These are phyloP conservation scores for Delphinapterus leucas DNA, from an alignment of 2,113 vertebrate species.

Conservation along the genomic window DNA sequence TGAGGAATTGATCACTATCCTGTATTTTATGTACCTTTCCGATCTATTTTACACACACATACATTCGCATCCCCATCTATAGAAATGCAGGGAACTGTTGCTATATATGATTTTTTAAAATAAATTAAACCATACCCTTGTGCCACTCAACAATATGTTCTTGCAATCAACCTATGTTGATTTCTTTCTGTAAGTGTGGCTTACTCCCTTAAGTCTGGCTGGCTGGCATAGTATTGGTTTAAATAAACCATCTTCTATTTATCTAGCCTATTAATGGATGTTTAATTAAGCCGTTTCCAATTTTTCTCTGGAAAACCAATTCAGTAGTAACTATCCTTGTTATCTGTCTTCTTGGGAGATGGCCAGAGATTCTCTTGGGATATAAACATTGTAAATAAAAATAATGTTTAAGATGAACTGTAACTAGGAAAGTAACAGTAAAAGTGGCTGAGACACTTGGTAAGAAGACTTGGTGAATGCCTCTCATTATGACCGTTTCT, in stretches of 20 bases:
- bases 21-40: background rate
- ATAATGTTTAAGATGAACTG: background rate
- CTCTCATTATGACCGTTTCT: background rate
- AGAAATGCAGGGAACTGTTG: background rate
- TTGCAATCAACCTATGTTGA: background rate
- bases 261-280: background rate
- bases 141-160: background rate
- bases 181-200: background rate
- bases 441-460: background rate
- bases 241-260: background rate
- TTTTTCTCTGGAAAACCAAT: slow-evolving; percentile 12
- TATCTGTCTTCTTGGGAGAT: background rate
- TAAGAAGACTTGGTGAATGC: background rate
- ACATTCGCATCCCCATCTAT: background rate
- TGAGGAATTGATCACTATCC: background rate
- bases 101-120: background rate
- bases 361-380: background rate
- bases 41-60: background rate
- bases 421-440: background rate
- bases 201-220: background rate
- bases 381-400: background rate
- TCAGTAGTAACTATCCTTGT: background rate
- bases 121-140: background rate
- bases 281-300: background rate
- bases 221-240: background rate